Evolutionary conservation across 2,888 invertebrate species (phyloP), one percentile per base, ranked within the genome.

Genomic region (Thyatira batis): DNA sequence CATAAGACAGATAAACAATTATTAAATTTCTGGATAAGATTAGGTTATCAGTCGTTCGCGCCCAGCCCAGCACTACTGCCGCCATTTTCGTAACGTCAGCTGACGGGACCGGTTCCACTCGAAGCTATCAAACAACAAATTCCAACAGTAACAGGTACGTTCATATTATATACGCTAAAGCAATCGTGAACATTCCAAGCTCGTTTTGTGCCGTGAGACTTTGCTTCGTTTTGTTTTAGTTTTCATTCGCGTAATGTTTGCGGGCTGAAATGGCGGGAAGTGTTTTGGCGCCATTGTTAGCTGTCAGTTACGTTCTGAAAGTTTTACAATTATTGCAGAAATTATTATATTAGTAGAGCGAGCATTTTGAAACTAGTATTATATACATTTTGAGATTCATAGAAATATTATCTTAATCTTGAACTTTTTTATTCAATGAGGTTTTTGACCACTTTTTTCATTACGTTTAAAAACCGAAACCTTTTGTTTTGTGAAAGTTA

Each of bases 61-160:
- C 68, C 63, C 61, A 67, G 61, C 68, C 63, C 61, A 67, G 54
- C 56, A 30, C 48, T 39, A 39, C 63, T 30, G 70, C 78, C 78
- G 81, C 84, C 87, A 80, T 81, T 82, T 85, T 78, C 71, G 73
- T 67, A 57, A 67, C 76, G 84, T 81, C 89, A 87, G 89, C 88
- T 88, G 88, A 83, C 76, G 61, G 55, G 77, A 89, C 90, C 89
- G 87, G 90, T 89, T 85, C 70, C 69, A 69, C 72, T 72, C 73
- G 72, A 66, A 39, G 17, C 69, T 49, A 54, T 64, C 67, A 67
- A 73, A 68, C 70, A 69, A 81, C 78, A 71, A 81, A 88, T 88
- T 84, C 87, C 87, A 75, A 76, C 67, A 48, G 27, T 69, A 74
- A 81, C 85, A 87, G 86, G 89, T 88, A 86, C 60, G 78, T 76